Percentiles rank a stretch among this genome's conserved stretches.
Conservation (phyloP, 2,797 vertebrate genomes). For the Sebastes taczanowskii region DNA sequence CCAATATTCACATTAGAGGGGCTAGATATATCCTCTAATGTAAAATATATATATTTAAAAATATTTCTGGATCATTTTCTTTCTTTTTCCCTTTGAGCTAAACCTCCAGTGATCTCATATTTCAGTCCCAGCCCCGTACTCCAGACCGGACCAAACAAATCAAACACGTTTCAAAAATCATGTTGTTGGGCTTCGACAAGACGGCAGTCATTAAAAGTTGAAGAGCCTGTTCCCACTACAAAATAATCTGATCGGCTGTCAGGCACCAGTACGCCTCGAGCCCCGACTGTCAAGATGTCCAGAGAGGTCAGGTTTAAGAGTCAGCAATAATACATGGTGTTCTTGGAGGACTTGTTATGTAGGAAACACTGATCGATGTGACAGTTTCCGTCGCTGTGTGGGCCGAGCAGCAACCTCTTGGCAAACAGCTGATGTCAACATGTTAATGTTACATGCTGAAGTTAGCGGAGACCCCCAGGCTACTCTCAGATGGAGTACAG, state of each 20-base stretch:
- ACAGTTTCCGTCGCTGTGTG: conserved; percentile 21
- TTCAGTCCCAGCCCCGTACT: not conserved
- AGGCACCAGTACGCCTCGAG: not conserved
- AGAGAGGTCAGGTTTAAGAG: not conserved
- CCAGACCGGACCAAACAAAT: not conserved
- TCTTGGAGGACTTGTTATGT: not conserved
- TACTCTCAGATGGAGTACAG: not conserved
- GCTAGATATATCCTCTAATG: too few relatives aligned
- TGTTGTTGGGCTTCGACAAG: not conserved
- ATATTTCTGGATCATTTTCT: not conserved
- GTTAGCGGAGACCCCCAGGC: not conserved
- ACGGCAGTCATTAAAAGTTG: not conserved
- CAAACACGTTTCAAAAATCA: not conserved
- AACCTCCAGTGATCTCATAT: not conserved
- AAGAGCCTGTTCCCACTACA: not conserved
- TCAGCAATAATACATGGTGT: conserved; percentile 15
- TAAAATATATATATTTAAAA: too few relatives aligned
- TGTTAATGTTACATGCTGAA: not conserved
- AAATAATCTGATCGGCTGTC: not conserved
- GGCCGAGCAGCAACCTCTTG: conserved; percentile 6
- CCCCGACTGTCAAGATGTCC: not conserved
- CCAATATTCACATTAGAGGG: not conserved
- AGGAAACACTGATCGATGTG: conserved; percentile 36
- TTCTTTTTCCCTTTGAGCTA: not conserved
- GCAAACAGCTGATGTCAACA: conserved; percentile 48